Base-by-base conservation (phyloP, 1,140 invertebrate genomes). In the Coptotermes formosanus region DNA sequence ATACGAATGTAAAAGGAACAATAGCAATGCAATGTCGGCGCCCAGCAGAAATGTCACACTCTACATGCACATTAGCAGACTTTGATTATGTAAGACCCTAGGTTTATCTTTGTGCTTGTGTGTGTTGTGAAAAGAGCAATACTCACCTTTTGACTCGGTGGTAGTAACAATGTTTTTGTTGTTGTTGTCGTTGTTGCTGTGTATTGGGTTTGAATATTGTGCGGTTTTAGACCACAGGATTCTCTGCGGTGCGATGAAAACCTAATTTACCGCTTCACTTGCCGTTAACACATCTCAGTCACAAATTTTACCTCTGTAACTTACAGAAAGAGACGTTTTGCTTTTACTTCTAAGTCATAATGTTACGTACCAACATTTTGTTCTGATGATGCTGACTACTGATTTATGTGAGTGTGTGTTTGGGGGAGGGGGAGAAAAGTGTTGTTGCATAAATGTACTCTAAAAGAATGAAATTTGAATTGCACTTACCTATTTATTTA, bases 191-290 rank as follows among this genome's bases (percentile, higher is more conserved):
- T 38, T 38, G 38, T 38, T 38, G 38, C 38, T 9, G 64, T 75
- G n/a, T 3, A 30, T 30, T n/a, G 14, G 64, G 64, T 75, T 75
- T 75, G 64, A 75, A 75, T 75, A 75, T 75, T 75, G n/a, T 30
- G 25, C 64, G 25, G 64, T 75, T 75, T 75, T 30, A 75, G 64
- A 75, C 2, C n/a, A 30, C 64, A 30, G 25, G 64, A 30, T 25
- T 8, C n/a, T 16, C 52, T 7, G 64, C 19, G 52, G 25, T n/a
- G 11, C n/a, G 64, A 75, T 75, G 64, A 75, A 75, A 75, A 75
- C 64, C 64, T 75, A 75, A 75, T 75, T 75, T 75, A 75, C 64
- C 64, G 64, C 64, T 75, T 75, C 64, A 75, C 25, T 75, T 75
- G n/a, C 64, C 64, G 8, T 75, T 75, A 75, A 30, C n/a, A 75